A percentile compares a stretch with the other conserved stretches of the same genome.
Conservation (phyloP, 2,888 invertebrate species). For the Lasioglossum leucozonium region DNA sequence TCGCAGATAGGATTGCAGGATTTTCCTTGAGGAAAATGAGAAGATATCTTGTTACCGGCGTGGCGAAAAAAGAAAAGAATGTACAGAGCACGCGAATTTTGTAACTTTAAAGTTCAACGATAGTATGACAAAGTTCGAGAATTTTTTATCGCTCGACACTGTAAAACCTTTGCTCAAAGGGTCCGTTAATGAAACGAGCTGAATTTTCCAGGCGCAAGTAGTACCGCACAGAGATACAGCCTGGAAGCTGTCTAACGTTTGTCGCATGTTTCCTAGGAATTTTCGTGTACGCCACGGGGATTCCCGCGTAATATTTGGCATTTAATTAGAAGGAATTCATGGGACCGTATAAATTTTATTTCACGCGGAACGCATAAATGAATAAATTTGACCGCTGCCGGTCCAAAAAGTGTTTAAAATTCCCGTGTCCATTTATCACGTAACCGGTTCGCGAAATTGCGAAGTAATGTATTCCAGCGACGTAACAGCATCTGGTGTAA, state of each 20-base stretch:
- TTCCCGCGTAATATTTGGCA: neutral
- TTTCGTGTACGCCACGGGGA: neutral
- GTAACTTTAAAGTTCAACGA: neutral
- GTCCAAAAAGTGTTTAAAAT: slow-evolving; percentile 29
- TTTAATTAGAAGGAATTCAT: slow-evolving; percentile 6
- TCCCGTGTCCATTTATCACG: slow-evolving; percentile 38
- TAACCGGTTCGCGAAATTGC: slow-evolving; percentile 42
- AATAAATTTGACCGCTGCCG: slow-evolving; percentile 37
- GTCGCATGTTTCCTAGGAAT: neutral
- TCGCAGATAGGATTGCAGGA: neutral
- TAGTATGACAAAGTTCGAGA: neutral
- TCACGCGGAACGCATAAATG: neutral
- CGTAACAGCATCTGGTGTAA: slow-evolving; percentile 58
- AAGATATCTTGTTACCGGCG: neutral
- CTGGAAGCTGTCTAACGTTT: neutral
- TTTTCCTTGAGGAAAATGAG: neutral
- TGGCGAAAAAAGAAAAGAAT: neutral
- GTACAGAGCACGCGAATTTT: neutral
- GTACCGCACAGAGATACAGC: neutral
- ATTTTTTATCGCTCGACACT: neutral
- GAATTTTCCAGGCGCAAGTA: neutral
- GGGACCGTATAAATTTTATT: neutral
- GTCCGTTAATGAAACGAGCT: neutral
- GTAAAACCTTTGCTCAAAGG: neutral
- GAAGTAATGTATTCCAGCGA: slow-evolving; percentile 51